Evolutionary conservation across 2,888 invertebrate genomes (phyloP), one percentile per base, ranked within the genome.

Genomic region (Lepeophtheirus nordmannii): DNA sequence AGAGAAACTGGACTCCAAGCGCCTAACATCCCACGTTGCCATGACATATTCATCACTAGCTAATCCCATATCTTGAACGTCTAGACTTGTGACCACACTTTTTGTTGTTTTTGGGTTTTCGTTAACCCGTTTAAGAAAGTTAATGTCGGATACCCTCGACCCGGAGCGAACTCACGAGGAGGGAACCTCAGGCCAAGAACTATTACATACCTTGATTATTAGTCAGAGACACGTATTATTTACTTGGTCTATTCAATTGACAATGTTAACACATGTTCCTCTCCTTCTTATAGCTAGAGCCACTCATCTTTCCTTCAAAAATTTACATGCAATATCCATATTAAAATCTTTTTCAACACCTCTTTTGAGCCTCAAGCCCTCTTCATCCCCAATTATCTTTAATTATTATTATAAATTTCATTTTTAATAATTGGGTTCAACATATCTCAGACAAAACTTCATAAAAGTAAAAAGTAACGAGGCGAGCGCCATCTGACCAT

Each of bases 211-310:
- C 53, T 46, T 46, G 53, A 46, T 46, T 46, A 30, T 46, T 46
- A n/a, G 53, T 46, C 53, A 46, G 53, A 46, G 53, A 46, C 53
- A 46, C 53, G 53, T 46, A 46, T 46, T 46, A 46, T 46, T 46
- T 46, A 46, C 53, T 46, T 46, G 53, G 53, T 46, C 53, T 46
- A n/a, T 46, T 46, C 53, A 46, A 46, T 46, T 46, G 53, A 46
- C 53, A 46, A 46, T 3, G 8, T n/a, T n/a, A 3, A 17, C 14
- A 5, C 1, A 17, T 14, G 17, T n/a, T 17, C 8, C 53, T 17
- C 17, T n/a, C 8, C 2, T 46, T n/a, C 53, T 46, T 46, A 46
- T 46, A 46, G n/a, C n/a, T 46, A 2, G 2, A 14, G 2, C 3
- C 17, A 17, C 17, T n/a, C 53, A 17, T 14, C 8, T 17, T 5